Evolutionary conservation across 2,113 vertebrate species (phyloP).

Genomic region (Toxotes jaculatrix): DNA sequence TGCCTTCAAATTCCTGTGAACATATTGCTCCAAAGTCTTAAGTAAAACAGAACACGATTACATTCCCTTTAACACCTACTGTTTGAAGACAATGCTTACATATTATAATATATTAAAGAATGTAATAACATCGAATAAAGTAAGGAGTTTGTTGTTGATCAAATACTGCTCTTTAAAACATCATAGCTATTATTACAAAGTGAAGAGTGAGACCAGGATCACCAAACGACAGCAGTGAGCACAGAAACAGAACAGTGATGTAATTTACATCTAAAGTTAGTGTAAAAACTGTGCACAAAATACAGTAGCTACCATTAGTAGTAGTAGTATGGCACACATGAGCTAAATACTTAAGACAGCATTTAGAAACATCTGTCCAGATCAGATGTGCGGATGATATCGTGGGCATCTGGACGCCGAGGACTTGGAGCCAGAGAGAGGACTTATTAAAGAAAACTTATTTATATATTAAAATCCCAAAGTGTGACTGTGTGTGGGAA

Average conservation of each 20-base stretch:
- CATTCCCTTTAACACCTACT: slow-evolving; percentile 58
- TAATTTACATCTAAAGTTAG: slow-evolving; percentile 47
- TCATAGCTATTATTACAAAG: slow-evolving; percentile 49
- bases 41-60: slow-evolving; percentile 50
- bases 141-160: slow-evolving; percentile 19
- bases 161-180: slow-evolving; percentile 52
- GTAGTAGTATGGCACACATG: slow-evolving; percentile 70
- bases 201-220: slow-evolving; percentile 53
- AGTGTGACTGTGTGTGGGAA: slow-evolving; percentile 8
- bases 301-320: slow-evolving; percentile 65
- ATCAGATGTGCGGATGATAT: slow-evolving; percentile 27
- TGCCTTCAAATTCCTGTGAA: slow-evolving; percentile 37
- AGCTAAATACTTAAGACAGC: slow-evolving; percentile 68
- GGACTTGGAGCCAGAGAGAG: slow-evolving; percentile 65
- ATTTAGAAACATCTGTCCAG: slow-evolving; percentile 63
- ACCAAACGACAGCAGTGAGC: slow-evolving; percentile 69
- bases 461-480: slow-evolving; percentile 31
- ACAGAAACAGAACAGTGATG: slow-evolving; percentile 47
- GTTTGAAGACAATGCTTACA: slow-evolving; percentile 29
- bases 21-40: slow-evolving; percentile 61
- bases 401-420: slow-evolving; percentile 15
- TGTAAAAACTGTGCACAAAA: slow-evolving; percentile 67
- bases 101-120: slow-evolving; percentile 41
- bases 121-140: slow-evolving; percentile 57
- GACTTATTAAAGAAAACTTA: neutral